Conservation (phyloP, 1,140 invertebrate species). For the Halictus rubicundus region DNA sequence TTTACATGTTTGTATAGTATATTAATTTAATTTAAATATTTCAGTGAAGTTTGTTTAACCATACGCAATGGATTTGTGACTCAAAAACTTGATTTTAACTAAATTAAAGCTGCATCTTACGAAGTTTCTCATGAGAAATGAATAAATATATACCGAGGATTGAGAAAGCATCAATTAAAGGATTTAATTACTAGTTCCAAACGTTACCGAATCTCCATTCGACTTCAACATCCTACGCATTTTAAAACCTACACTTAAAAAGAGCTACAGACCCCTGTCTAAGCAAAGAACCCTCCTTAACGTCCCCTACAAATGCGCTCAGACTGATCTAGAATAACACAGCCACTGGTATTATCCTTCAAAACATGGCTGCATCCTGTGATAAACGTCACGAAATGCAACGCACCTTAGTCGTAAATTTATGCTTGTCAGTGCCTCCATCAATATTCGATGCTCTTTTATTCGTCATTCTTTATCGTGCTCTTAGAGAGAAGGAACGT, state of each 20-base stretch:
- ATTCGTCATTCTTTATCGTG: background rate
- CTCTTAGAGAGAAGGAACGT: no score
- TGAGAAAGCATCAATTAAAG: slow-evolving; percentile 41
- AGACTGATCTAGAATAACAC: slow-evolving; percentile 19
- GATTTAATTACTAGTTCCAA: slow-evolving; percentile 15
- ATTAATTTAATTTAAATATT: no score
- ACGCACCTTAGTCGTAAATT: slow-evolving; percentile 38
- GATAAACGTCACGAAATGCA: slow-evolving; percentile 26
- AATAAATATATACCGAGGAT: background rate
- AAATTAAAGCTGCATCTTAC: no score
- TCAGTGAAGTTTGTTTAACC: no score
- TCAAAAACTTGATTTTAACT: no score
- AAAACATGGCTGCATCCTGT: slow-evolving; percentile 23
- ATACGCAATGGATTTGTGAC: no score
- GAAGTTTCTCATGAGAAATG: background rate
- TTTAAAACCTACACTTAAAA: background rate
- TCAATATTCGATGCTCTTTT: background rate
- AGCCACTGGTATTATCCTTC: slow-evolving; percentile 44
- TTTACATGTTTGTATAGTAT: no score
- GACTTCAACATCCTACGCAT: background rate
- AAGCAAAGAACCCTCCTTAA: slow-evolving; percentile 8
- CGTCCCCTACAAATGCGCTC: slow-evolving; percentile 5
- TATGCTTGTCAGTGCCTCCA: slow-evolving; percentile 44
- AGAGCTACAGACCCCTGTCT: slow-evolving; percentile 3
- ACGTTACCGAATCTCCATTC: background rate